These are phyloP conservation scores for Centropus unirufus DNA, from an alignment of 2,113 vertebrate genomes.

Conservation along the genomic window DNA sequence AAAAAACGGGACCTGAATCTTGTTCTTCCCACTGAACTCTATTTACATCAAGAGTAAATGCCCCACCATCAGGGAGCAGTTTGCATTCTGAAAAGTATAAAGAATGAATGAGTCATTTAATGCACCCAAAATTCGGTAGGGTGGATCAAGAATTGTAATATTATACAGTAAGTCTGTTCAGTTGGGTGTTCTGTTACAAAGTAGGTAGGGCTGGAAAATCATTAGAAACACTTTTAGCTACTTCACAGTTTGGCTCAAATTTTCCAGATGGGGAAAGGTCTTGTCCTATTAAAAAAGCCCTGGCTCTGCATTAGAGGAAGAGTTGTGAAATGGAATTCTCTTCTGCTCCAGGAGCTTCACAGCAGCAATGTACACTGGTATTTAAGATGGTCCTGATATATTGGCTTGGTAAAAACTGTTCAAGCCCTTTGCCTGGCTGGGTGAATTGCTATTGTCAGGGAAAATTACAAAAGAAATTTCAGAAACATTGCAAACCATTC, in stretches of 20 bases:
- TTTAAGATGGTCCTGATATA: not conserved
- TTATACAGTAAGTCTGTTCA: not conserved
- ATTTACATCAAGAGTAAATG: not conserved
- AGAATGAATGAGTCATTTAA: not conserved
- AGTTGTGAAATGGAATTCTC: not conserved
- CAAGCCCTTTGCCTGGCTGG: not conserved
- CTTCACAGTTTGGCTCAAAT: constrained; percentile 5
- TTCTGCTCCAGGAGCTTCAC: not conserved
- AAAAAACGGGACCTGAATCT: not conserved
- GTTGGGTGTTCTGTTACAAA: not conserved
- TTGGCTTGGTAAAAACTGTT: not conserved
- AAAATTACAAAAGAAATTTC: not conserved
- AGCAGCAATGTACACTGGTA: not conserved
- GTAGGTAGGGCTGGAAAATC: constrained; percentile 6
- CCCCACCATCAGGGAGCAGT: not conserved
- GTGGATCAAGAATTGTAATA: not conserved
- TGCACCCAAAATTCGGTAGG: not conserved
- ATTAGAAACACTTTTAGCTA: constrained; percentile 22
- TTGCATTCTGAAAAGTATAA: not conserved
- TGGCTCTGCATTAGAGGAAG: not conserved
- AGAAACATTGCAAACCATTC: not conserved
- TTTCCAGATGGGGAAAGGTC: not conserved
- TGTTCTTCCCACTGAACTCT: not conserved
- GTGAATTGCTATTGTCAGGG: not conserved
- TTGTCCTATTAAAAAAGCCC: not conserved